phyloP scores from a whole-genome alignment of 2,113 vertebrate genomes.

The Pelusios castaneus region DNA sequence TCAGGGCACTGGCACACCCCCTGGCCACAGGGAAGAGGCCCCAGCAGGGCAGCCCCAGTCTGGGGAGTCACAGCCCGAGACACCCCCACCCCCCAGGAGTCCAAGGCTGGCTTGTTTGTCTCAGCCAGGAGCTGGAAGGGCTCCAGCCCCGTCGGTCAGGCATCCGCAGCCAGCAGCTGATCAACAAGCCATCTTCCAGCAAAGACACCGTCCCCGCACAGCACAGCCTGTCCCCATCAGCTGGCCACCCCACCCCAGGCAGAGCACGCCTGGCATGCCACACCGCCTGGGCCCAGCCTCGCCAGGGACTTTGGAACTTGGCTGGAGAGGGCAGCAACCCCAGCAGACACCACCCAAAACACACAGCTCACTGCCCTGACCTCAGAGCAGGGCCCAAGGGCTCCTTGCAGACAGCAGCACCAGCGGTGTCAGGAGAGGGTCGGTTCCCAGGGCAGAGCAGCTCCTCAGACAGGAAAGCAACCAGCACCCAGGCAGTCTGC shows the following conservation, averaged over 20 bases:
- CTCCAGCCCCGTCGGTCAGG: background rate
- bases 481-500: too few relatives aligned
- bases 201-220: slow-evolving; percentile 16
- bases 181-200: background rate
- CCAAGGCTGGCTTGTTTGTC: background rate
- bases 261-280: background rate
- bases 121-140: background rate
- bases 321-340: background rate
- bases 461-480: background rate
- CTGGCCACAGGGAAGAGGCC: background rate
- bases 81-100: background rate
- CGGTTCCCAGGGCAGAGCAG: background rate
- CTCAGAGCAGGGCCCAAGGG: background rate
- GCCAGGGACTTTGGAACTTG: background rate
- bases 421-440: background rate
- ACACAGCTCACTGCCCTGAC: background rate
- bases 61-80: background rate
- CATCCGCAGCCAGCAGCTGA: slow-evolving; percentile 35
- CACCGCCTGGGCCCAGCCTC: background rate
- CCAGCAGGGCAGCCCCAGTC: background rate
- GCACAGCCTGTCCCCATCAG: slow-evolving; percentile 65
- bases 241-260: fast-evolving
- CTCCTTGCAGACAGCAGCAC: background rate
- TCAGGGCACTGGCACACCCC: background rate
- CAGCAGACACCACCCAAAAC: fast-evolving